Evolutionary conservation across 2,113 vertebrate genomes (phyloP).

Genomic region (Malurus cyaneus): DNA sequence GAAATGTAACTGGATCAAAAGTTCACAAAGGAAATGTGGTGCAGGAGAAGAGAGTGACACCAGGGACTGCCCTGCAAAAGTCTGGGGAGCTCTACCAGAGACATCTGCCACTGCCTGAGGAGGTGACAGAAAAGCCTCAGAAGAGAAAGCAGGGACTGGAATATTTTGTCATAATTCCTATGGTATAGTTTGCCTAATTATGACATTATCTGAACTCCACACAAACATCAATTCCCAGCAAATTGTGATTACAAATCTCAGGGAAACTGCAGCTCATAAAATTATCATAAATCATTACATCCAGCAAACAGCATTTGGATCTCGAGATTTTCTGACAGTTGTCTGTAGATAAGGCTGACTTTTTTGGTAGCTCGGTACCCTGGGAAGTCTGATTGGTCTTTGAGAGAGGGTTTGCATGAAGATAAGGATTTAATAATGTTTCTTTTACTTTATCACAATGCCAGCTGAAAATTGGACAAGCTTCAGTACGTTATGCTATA

Average conservation of each 20-base stretch:
- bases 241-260: not conserved
- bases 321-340: not conserved
- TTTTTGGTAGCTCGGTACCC: not conserved
- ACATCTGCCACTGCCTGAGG: not conserved
- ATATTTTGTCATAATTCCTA: not conserved
- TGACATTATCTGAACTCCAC: not conserved
- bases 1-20: not conserved
- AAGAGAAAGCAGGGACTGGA: not conserved
- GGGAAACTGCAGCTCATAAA: not conserved
- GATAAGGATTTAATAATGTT: slow-evolving; percentile 49
- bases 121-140: not conserved
- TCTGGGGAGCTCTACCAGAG: not conserved
- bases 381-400: not conserved
- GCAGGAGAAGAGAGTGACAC: not conserved
- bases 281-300: not conserved
- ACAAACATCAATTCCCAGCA: not conserved
- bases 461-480: slow-evolving; percentile 21
- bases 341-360: not conserved
- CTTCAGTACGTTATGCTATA: not conserved
- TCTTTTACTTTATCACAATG: slow-evolving; percentile 15
- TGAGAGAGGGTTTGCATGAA: not conserved
- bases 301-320: not conserved
- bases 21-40: not conserved
- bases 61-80: not conserved
- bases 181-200: not conserved